A percentile compares a stretch with the other conserved stretches of the same genome.
Conservation (phyloP, 1,140 invertebrate genomes). For the Heterodera schachtii region DNA sequence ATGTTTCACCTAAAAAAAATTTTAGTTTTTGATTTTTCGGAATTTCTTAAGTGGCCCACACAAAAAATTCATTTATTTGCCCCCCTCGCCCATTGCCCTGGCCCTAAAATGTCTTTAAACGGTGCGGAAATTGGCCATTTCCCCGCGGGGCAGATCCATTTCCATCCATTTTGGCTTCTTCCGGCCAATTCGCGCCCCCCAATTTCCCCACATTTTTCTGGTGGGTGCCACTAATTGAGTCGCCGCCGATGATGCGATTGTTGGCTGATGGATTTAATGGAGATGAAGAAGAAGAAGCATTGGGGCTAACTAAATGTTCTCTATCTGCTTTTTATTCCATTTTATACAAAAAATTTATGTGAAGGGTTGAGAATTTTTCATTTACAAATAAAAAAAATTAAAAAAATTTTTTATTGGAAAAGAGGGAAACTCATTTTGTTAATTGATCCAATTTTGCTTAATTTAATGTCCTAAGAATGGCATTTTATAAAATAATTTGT, state of each 20-base stretch:
- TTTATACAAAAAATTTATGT: not conserved
- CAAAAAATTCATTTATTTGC: no score
- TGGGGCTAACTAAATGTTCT: not conserved
- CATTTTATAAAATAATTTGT: no score
- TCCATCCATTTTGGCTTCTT: constrained; percentile 1
- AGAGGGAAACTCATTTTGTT: no score
- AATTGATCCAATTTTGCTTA: no score
- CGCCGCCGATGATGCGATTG: no score
- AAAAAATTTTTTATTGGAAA: no score
- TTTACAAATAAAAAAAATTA: no score
- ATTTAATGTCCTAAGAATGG: no score
- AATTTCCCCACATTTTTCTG: constrained; percentile 6
- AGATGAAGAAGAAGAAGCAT: not conserved
- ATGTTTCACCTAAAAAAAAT: no score
- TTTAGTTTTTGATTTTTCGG: no score
- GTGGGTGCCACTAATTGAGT: constrained; percentile 7
- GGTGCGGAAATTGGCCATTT: constrained; percentile 12
- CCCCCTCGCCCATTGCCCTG: no score
- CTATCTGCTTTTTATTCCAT: not conserved
- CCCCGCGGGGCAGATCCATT: constrained; percentile 7
- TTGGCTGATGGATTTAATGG: not conserved
- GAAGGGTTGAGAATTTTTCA: not conserved
- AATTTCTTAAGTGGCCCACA: no score
- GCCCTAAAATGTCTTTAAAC: not conserved
- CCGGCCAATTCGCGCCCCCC: constrained; percentile 12